phyloP scores from a whole-genome alignment of 2,113 vertebrate genomes.

The Urocolius indicus region DNA sequence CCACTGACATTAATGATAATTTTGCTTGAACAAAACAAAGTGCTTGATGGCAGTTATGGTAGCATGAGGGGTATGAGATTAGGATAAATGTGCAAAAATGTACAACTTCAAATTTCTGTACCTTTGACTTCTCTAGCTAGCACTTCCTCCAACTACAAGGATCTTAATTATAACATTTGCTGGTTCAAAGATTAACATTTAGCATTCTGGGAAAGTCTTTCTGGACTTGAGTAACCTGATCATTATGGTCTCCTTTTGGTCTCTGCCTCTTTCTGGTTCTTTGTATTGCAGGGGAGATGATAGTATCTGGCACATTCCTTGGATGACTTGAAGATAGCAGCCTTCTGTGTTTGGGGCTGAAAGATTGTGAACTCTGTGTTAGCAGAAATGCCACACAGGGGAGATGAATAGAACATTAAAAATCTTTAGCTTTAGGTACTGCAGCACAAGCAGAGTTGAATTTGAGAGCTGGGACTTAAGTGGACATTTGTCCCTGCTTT shows the following conservation, averaged over 20 bases:
- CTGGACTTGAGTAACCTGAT: slow-evolving; percentile 78
- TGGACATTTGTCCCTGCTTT: slow-evolving; percentile 83
- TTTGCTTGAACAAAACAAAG: slow-evolving; percentile 55
- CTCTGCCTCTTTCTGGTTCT: slow-evolving; percentile 75
- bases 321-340: slow-evolving; percentile 87
- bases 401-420: slow-evolving; percentile 79
- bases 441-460: slow-evolving; percentile 77
- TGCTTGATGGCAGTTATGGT: slow-evolving; percentile 5
- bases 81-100: slow-evolving; percentile 27
- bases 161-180: slow-evolving; percentile 79
- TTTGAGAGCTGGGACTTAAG: slow-evolving; percentile 82
- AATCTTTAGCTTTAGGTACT: slow-evolving; percentile 79
- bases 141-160: slow-evolving; percentile 68
- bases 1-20: slow-evolving; percentile 58
- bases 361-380: slow-evolving; percentile 81
- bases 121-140: slow-evolving; percentile 58
- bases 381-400: slow-evolving; percentile 81
- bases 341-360: slow-evolving; percentile 80
- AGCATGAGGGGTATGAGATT: slow-evolving; percentile 12
- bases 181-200: slow-evolving; percentile 78
- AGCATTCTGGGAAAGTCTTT: slow-evolving; percentile 72
- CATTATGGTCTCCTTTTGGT: slow-evolving; percentile 68
- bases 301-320: slow-evolving; percentile 95
- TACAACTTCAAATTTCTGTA: slow-evolving; percentile 45
- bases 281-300: slow-evolving; percentile 85